Evolutionary conservation across 2,797 vertebrate species (phyloP).

Genomic region (Hippopotamyrus pictus): DNA sequence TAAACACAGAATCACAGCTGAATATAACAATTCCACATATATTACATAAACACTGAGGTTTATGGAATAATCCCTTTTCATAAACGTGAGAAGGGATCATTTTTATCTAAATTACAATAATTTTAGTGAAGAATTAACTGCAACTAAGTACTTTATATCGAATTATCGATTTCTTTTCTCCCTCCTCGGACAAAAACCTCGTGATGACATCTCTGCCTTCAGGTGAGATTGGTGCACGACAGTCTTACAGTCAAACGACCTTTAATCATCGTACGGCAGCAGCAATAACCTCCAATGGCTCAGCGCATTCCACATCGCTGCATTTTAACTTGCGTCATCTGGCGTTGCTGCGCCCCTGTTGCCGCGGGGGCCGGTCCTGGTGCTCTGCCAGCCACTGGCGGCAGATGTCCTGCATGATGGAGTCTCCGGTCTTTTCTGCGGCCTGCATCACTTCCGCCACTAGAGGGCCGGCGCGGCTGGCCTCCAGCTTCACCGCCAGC

Average conservation of each 20-base stretch:
- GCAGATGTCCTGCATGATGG: conserved; percentile 84
- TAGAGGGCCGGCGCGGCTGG: conserved; percentile 61
- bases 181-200: conserved; percentile 27
- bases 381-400: conserved; percentile 85
- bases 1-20: not conserved
- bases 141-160: not conserved
- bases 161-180: not conserved
- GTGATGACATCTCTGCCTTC: conserved; percentile 33
- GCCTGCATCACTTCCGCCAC: conserved; percentile 81
- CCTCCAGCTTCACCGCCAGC: conserved; percentile 83
- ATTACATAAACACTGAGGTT: not conserved
- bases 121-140: not conserved
- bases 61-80: conserved; percentile 24
- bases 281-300: not conserved
- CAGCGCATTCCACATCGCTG: conserved; percentile 21
- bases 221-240: not conserved
- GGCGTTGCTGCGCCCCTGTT: conserved; percentile 44
- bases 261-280: not conserved
- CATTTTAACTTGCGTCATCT: conserved; percentile 28
- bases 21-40: not conserved
- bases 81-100: conserved; percentile 50
- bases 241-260: not conserved
- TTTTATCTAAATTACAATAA: not conserved
- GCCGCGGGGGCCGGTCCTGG: conserved; percentile 52
- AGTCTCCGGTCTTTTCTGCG: conserved; percentile 70